Percentiles rank a stretch among this genome's conserved stretches.
Evolutionary conservation across 2,888 invertebrate species (phyloP).

Genomic region (Hydropsyche betteni): DNA sequence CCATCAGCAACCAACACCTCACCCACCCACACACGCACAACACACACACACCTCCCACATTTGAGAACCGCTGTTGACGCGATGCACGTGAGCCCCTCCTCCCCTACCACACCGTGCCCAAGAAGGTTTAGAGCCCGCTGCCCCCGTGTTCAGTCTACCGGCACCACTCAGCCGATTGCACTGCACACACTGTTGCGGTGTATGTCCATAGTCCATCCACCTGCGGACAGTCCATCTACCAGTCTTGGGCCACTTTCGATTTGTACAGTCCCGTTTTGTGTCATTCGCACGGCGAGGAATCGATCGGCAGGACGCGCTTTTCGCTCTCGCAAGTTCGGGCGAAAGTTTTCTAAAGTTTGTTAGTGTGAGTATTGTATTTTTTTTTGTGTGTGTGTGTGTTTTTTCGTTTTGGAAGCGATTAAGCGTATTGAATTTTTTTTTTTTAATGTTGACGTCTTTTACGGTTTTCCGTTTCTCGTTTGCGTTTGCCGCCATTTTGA

Average conservation of each 20-base stretch:
- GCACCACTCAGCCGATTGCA: slow-evolving; percentile 42
- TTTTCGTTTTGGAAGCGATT: neutral
- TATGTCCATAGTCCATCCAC: neutral
- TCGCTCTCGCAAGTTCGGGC: neutral
- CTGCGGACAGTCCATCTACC: too few relatives aligned
- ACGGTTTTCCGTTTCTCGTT: slow-evolving; percentile 1
- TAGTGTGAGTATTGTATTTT: neutral
- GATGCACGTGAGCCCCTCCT: slow-evolving; percentile 38
- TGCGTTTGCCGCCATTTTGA: slow-evolving; percentile 12
- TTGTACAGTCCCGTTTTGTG: too few relatives aligned
- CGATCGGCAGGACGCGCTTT: neutral
- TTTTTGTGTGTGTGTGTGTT: too few relatives aligned
- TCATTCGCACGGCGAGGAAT: too few relatives aligned
- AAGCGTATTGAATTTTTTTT: neutral
- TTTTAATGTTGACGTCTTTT: neutral
- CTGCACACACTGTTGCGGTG: neutral
- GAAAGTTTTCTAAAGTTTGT: too few relatives aligned
- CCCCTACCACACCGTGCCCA: slow-evolving; percentile 33
- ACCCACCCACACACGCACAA: too few relatives aligned
- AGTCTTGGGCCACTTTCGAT: too few relatives aligned
- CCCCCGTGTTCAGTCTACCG: slow-evolving; percentile 45
- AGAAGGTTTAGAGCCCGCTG: slow-evolving; percentile 40
- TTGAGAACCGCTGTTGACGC: slow-evolving; percentile 17
- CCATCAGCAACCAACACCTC: too few relatives aligned
- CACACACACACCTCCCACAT: neutral